Conservation (phyloP, 2,797 vertebrate species). For the Oryzias dopingdopingensis region DNA sequence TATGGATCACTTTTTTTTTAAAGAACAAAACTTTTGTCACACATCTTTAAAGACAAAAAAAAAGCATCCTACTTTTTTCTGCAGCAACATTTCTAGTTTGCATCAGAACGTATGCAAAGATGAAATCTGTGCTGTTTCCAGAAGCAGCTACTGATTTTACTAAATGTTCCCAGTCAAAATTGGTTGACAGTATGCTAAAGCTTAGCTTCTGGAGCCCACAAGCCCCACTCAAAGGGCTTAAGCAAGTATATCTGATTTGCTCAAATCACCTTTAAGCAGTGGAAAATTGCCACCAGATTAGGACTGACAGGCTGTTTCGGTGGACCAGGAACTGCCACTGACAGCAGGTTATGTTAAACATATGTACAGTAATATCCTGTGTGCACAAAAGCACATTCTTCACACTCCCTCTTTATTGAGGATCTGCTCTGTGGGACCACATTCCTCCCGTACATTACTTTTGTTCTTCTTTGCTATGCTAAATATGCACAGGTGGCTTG, state of each 20-base stretch:
- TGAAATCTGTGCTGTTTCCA: neutral
- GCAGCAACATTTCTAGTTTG: too few species aligned
- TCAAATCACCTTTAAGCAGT: constrained; percentile 51
- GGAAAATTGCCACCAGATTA: constrained; percentile 58
- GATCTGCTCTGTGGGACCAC: constrained; percentile 62
- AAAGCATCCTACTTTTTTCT: too few species aligned
- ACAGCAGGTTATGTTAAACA: constrained; percentile 64
- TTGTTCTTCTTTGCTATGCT: constrained; percentile 65
- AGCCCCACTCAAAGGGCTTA: constrained; percentile 17
- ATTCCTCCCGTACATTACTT: constrained; percentile 63
- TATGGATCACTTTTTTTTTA: too few species aligned
- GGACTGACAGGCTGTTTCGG: constrained; percentile 44
- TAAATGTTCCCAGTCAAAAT: neutral
- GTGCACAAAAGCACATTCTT: constrained; percentile 66
- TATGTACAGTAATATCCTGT: constrained; percentile 72
- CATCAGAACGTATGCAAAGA: neutral
- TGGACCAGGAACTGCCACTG: constrained; percentile 30
- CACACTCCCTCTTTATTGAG: constrained; percentile 70
- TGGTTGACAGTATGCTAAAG: constrained; percentile 13
- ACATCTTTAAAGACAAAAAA: too few species aligned
- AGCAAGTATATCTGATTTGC: constrained; percentile 31
- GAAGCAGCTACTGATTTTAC: constrained; percentile 29
- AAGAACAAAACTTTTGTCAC: too few species aligned
- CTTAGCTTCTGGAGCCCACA: constrained; percentile 20
- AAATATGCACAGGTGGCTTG: constrained; percentile 74